Evolutionary conservation across 2,797 vertebrate species (phyloP), one percentile per base, ranked within the genome.

Genomic region (Gypaetus barbatus): DNA sequence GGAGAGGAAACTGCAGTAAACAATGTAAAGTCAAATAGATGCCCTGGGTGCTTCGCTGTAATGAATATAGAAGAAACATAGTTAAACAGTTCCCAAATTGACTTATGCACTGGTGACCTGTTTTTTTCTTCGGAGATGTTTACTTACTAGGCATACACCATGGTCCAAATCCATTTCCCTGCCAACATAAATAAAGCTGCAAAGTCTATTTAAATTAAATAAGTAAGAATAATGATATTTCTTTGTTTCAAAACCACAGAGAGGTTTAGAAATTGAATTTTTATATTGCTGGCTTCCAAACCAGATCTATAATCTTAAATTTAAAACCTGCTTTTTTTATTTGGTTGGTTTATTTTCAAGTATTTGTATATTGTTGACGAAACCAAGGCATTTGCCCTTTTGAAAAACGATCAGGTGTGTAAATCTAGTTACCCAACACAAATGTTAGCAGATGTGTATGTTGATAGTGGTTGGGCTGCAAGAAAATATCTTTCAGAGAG

Each of bases 391-490:
- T 91, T 94, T 95, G 56, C 57, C 89, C 89, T 95, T 93, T 93
- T 68, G 90, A 82, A 95, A 94, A 71, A 77, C 19, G 84, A 92
- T 94, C 71, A 90, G 68, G 49, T 89, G 68, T 94, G 75, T 84
- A 84, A 87, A 68, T 90, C 37, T 57, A 77, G 70, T 83, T 93
- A 89, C 43, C 25, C 64, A 85, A 71, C 52, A 86, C 51, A 96
- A 90, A 83, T 71, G 78, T 68, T 96, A 94, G 60, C 71, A 92
- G 60, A 77, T 85, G 37, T 74, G 82, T 52, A 27, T 65, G 48
- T 82, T 95, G 86, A 71, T 95, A 90, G 37, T 6, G 6, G 49
- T 88, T 87, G 46, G 56, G 27, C 75, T 84, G 65, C 58, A 82
- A 76, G 60, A 95, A 91, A 74, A 82, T 93, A 76, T 70, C 83